Evolutionary conservation across 2,113 vertebrate genomes (phyloP).

Genomic region (Leptocoma aspasia): DNA sequence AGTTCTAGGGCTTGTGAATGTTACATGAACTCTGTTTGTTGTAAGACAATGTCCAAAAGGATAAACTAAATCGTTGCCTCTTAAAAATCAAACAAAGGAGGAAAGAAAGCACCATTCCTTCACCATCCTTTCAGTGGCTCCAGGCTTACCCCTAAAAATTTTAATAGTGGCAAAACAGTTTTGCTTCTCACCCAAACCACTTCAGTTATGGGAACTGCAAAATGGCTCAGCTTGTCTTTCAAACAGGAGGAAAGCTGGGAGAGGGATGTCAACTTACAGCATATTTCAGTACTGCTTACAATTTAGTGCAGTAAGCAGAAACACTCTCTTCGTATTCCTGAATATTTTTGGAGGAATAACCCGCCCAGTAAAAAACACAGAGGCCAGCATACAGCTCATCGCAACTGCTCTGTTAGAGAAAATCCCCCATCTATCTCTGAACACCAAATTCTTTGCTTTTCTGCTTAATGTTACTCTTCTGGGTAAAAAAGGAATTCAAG

Average conservation of each 20-base stretch:
- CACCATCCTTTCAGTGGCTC: not conserved
- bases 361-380: not conserved
- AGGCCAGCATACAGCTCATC: not conserved
- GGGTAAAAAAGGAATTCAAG: conserved; percentile 44
- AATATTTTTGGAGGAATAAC: not conserved
- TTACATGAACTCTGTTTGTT: accelerated
- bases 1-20: not conserved
- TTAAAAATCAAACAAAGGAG: not conserved
- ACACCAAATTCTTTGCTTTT: conserved; percentile 19
- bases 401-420: not conserved
- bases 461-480: conserved; percentile 19
- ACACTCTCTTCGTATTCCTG: not conserved
- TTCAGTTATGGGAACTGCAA: not conserved
- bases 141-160: not conserved
- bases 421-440: not conserved
- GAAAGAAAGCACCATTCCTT: not conserved
- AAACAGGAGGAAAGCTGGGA: not conserved
- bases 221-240: not conserved
- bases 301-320: not conserved
- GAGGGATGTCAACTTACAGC: not conserved
- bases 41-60: not conserved
- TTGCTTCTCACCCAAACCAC: not conserved
- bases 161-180: not conserved
- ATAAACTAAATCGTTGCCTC: not conserved
- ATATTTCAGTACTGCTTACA: not conserved